A percentile compares a stretch with the other conserved stretches of the same genome.
These are phyloP conservation scores for Anastrepha obliqua DNA, from an alignment of 1,140 invertebrate species.

Conservation along the genomic window DNA sequence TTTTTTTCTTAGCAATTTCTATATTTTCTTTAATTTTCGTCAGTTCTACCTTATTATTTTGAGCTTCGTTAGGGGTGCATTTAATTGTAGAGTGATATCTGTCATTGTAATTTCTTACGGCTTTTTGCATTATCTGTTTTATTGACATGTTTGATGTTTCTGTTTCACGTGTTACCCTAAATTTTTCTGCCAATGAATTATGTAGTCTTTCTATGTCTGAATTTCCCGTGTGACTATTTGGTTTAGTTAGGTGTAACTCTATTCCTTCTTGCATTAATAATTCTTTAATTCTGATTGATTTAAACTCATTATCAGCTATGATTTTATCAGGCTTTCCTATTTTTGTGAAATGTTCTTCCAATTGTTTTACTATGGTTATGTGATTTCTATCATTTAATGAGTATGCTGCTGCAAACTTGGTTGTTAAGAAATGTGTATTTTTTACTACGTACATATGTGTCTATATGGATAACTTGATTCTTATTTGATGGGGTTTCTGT, in stretches of 20 bases:
- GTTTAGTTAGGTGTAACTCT: not conserved
- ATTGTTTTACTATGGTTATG: no score
- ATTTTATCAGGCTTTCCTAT: not conserved
- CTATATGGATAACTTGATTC: no score
- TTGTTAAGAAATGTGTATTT: no score
- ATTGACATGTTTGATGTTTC: conserved; percentile 4
- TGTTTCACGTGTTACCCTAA: not conserved
- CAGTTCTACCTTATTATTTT: not conserved
- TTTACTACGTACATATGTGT: no score
- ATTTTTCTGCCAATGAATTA: not conserved
- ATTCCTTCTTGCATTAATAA: conserved; percentile 38
- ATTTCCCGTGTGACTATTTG: conserved; percentile 8
- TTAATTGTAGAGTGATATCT: conserved; percentile 53
- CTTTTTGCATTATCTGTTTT: conserved; percentile 48
- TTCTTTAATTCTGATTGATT: conserved; percentile 38
- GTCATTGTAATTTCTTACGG: conserved; percentile 51
- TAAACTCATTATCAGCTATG: conserved; percentile 54
- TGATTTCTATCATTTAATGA: no score
- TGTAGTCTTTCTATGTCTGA: conserved; percentile 11
- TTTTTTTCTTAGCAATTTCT: not conserved
- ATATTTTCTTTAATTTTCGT: conserved; percentile 31
- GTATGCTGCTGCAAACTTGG: no score
- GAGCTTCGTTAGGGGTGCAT: conserved; percentile 47
- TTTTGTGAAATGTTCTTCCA: no score
- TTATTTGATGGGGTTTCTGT: no score